These are phyloP conservation scores for Penaeus japonicus DNA, from an alignment of 1,140 invertebrate genomes.

Conservation along the genomic window DNA sequence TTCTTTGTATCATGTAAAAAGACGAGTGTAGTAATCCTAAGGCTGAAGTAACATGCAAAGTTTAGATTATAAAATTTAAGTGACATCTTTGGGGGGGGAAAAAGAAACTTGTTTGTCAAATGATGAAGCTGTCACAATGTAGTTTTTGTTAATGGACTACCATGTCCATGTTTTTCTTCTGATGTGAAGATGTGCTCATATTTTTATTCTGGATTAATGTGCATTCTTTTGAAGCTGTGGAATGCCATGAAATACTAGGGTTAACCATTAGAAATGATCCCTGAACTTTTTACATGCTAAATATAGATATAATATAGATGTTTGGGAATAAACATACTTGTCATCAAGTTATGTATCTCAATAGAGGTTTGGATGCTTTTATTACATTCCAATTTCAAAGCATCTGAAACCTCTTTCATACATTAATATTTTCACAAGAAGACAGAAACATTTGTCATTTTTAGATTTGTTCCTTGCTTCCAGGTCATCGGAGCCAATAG, in stretches of 20 bases:
- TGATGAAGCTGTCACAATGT: not conserved
- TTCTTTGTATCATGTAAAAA: too few species aligned
- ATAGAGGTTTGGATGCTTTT: too few species aligned
- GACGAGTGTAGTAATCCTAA: too few species aligned
- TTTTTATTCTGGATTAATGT: conserved; percentile 9
- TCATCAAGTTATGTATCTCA: too few species aligned
- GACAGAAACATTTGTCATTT: too few species aligned
- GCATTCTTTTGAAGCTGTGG: conserved; percentile 1
- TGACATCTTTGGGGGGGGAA: not conserved
- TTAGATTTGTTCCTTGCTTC: too few species aligned
- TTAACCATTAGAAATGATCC: conserved; percentile 6
- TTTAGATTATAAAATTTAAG: too few species aligned
- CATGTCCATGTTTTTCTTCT: not conserved
- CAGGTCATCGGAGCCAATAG: not conserved
- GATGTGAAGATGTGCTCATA: not conserved
- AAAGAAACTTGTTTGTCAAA: not conserved
- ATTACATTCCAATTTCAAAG: too few species aligned
- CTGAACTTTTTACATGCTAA: not conserved
- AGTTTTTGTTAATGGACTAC: not conserved
- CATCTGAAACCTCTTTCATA: too few species aligned
- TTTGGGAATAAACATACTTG: too few species aligned
- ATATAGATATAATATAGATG: not conserved
- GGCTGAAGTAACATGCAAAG: too few species aligned
- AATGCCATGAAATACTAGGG: conserved; percentile 3
- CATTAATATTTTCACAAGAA: too few species aligned